Conservation (phyloP, 2,888 invertebrate species). For the Scrobipalpa atriplicella region DNA sequence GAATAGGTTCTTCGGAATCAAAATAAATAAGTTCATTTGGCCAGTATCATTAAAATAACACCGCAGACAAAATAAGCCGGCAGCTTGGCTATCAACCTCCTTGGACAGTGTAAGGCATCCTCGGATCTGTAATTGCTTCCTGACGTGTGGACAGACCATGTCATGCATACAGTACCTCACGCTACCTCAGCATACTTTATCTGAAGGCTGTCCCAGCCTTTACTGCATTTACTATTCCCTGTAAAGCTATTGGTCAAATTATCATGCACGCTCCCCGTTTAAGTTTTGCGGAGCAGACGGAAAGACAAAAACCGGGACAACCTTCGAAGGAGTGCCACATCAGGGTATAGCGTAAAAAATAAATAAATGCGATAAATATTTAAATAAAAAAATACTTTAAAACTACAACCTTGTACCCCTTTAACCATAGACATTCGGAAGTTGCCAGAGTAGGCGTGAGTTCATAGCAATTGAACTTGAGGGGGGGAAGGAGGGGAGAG, state of each 20-base stretch:
- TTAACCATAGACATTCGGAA: conserved; percentile 78
- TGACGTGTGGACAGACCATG: conserved; percentile 41
- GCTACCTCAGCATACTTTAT: conserved; percentile 54
- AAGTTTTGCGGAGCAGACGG: conserved; percentile 72
- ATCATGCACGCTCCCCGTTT: conserved; percentile 75
- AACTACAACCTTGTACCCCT: conserved; percentile 81
- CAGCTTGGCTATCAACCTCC: conserved; percentile 30
- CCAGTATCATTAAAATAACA: conserved; percentile 77
- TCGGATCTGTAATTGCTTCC: conserved; percentile 30
- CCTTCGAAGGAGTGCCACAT: conserved; percentile 81
- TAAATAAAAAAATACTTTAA: conserved; percentile 75
- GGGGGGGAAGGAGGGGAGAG: conserved; percentile 45
- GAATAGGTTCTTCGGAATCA: conserved; percentile 83
- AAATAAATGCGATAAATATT: conserved; percentile 80
- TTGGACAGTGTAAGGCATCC: conserved; percentile 23
- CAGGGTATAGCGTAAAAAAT: conserved; percentile 76
- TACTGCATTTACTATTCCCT: conserved; percentile 59
- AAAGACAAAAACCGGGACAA: conserved; percentile 84
- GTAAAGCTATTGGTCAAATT: conserved; percentile 69
- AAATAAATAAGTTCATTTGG: conserved; percentile 81
- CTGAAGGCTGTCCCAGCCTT: conserved; percentile 80
- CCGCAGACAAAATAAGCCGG: conserved; percentile 65
- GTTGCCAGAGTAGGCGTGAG: conserved; percentile 61
- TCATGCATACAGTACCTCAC: conserved; percentile 59
- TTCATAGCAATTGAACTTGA: conserved; percentile 76